A percentile compares a stretch with the other conserved stretches of the same genome.
Conservation (phyloP, 2,113 vertebrate genomes). For the Pelobates fuscus region DNA sequence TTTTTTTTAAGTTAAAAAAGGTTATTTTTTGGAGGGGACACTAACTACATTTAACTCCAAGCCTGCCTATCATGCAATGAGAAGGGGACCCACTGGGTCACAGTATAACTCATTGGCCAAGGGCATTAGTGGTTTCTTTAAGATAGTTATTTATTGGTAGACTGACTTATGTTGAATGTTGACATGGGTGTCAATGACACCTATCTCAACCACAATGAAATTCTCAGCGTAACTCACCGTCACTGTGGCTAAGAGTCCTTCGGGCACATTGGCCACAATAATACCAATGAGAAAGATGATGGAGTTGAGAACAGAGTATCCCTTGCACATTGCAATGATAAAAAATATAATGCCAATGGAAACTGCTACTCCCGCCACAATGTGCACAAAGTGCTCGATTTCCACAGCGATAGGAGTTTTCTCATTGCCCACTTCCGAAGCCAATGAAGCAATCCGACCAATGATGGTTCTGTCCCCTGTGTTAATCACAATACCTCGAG, state of each 20-base stretch:
- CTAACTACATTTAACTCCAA: too few species aligned
- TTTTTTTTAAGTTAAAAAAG: too few species aligned
- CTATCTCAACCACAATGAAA: too few species aligned
- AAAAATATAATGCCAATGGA: constrained; percentile 74
- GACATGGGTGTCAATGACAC: too few species aligned
- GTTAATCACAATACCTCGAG: constrained; percentile 74
- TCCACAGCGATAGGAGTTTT: constrained; percentile 77
- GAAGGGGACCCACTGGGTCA: too few species aligned
- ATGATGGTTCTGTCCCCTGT: constrained; percentile 75
- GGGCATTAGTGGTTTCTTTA: too few species aligned
- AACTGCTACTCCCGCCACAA: constrained; percentile 73
- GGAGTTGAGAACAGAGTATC: constrained; percentile 68
- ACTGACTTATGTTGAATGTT: too few species aligned
- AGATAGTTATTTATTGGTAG: too few species aligned
- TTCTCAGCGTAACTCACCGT: constrained; percentile 76
- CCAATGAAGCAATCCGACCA: constrained; percentile 73
- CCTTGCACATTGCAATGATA: constrained; percentile 71
- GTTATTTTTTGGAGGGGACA: too few species aligned
- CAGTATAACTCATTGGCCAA: too few species aligned
- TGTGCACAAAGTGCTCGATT: constrained; percentile 77
- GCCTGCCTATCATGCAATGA: too few species aligned
- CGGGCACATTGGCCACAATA: constrained; percentile 79
- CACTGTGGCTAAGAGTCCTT: constrained; percentile 77
- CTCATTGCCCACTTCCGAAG: constrained; percentile 70
- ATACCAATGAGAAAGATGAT: constrained; percentile 81